These are phyloP conservation scores for Odontocolon sp. DNA, from an alignment of 2,888 invertebrate species.

Conservation along the genomic window DNA sequence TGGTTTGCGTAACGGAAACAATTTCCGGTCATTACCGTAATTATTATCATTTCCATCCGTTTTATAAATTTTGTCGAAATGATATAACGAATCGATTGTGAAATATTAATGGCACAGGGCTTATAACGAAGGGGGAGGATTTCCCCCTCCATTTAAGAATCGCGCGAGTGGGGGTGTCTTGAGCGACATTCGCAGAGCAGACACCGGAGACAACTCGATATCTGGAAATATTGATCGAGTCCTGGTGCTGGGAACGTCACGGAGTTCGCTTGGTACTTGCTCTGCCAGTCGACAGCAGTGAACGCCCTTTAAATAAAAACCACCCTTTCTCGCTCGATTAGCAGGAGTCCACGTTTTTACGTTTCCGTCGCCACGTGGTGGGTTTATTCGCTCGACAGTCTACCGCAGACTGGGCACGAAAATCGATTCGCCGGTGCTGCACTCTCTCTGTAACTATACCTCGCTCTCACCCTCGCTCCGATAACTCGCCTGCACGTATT, in stretches of 20 bases:
- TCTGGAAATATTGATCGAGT: slow-evolving; percentile 57
- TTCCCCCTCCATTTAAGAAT: too few species aligned
- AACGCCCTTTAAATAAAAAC: slow-evolving; percentile 56
- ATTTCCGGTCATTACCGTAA: neutral
- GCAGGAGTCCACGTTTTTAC: slow-evolving; percentile 37
- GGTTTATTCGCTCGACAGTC: slow-evolving; percentile 50
- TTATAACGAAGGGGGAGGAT: neutral
- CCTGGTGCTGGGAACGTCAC: slow-evolving; percentile 26
- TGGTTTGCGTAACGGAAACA: neutral
- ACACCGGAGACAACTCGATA: slow-evolving; percentile 54
- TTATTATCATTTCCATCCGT: neutral
- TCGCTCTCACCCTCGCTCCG: slow-evolving; percentile 7
- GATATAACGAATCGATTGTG: neutral
- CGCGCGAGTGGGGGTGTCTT: too few species aligned
- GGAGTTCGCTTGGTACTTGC: slow-evolving; percentile 3
- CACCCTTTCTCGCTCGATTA: slow-evolving; percentile 1
- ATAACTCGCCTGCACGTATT: neutral
- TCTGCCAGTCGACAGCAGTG: slow-evolving; percentile 45
- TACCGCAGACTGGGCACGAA: slow-evolving; percentile 52
- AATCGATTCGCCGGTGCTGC: slow-evolving; percentile 55
- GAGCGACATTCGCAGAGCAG: slow-evolving; percentile 16
- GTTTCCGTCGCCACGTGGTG: slow-evolving; percentile 61
- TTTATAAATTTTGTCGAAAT: neutral
- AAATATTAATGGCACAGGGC: neutral
- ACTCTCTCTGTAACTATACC: slow-evolving; percentile 15